A percentile compares a stretch with the other conserved stretches of the same genome.
phyloP scores from a whole-genome alignment of 2,797 vertebrate species.

The Anguilla pacifica region DNA sequence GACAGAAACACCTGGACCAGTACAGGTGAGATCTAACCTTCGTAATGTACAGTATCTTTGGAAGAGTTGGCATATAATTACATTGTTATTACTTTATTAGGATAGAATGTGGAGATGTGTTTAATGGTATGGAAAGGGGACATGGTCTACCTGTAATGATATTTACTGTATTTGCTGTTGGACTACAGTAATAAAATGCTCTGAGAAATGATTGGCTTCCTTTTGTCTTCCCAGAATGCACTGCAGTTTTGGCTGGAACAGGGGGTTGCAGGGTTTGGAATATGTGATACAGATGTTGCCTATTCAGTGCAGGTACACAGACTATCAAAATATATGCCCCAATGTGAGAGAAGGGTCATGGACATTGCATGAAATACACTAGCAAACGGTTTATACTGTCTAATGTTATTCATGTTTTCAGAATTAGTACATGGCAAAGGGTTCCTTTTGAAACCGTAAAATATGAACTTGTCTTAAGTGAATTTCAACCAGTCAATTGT shows the following conservation, averaged over 20 bases:
- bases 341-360: not conserved
- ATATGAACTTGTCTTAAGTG: not conserved
- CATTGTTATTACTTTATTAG: not conserved
- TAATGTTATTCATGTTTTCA: not conserved
- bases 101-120: not conserved
- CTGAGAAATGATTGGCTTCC: not conserved
- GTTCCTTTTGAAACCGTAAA: not conserved
- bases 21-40: conserved; percentile 46
- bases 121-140: not conserved
- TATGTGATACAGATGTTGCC: conserved; percentile 69
- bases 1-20: conserved; percentile 33
- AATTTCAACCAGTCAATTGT: not conserved
- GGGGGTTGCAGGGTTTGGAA: conserved; percentile 70
- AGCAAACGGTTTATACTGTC: not conserved
- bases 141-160: not conserved
- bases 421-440: not conserved
- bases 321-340: not conserved
- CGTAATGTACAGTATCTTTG: not conserved
- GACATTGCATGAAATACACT: not conserved
- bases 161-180: not conserved
- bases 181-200: not conserved
- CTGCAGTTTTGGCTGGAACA: conserved; percentile 69
- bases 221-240: conserved; percentile 22
- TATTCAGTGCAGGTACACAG: conserved; percentile 67
- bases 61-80: not conserved